A percentile compares a stretch with the other conserved stretches of the same genome.
These are phyloP conservation scores for Amblyornis subalaris DNA, from an alignment of 2,113 vertebrate species.

Conservation along the genomic window DNA sequence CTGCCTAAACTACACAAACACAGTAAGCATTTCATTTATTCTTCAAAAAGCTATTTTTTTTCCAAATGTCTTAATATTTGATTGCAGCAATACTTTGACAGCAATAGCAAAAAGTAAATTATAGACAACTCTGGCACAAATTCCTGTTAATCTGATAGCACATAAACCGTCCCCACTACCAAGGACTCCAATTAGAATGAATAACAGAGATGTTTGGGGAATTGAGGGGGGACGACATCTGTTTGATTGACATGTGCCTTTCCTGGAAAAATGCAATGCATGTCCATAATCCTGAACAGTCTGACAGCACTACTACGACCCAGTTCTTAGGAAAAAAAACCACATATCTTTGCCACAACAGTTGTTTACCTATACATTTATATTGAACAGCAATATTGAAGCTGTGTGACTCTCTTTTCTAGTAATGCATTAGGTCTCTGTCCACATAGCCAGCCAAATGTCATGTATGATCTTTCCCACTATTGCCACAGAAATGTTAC, in stretches of 20 bases:
- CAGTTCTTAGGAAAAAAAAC: background rate
- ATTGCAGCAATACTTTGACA: background rate
- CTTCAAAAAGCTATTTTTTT: background rate
- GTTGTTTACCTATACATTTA: background rate
- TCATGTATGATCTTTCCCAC: background rate
- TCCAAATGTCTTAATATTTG: background rate
- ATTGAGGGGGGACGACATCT: background rate
- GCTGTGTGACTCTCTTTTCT: background rate
- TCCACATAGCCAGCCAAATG: background rate
- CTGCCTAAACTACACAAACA: background rate
- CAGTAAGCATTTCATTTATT: background rate
- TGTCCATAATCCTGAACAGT: background rate
- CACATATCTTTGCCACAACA: background rate
- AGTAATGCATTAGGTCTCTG: background rate
- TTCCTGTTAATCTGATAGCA: constrained; percentile 34
- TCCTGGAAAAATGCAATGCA: constrained; percentile 17
- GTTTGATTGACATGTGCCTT: constrained; percentile 26
- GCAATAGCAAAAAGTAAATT: background rate
- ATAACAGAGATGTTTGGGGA: constrained; percentile 27
- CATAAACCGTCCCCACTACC: background rate
- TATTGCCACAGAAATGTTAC: background rate
- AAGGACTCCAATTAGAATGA: constrained; percentile 34
- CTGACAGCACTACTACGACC: background rate
- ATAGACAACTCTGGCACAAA: background rate
- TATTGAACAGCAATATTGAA: background rate